Percentiles rank a stretch among this genome's conserved stretches.
These are phyloP conservation scores for Coptodon rendalli DNA, from an alignment of 2,113 vertebrate species.

Conservation along the genomic window DNA sequence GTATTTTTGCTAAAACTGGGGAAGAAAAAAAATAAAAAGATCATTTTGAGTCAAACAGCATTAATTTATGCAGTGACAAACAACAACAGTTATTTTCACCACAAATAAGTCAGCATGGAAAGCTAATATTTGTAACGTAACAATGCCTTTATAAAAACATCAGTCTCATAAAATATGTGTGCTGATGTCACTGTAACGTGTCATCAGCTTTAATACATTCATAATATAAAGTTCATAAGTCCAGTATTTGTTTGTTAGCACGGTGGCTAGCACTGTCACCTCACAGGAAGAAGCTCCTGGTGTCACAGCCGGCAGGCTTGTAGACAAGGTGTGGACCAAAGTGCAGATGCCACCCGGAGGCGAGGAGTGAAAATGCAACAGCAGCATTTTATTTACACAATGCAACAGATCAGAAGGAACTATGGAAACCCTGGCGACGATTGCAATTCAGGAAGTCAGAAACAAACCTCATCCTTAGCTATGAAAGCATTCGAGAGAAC, in stretches of 20 bases:
- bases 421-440: accelerated
- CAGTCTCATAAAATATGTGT: not conserved
- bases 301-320: not conserved
- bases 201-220: not conserved
- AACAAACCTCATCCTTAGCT: not conserved
- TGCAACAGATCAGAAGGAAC: not conserved
- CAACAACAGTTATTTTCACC: not conserved
- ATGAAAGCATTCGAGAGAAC: not conserved
- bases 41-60: not conserved
- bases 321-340: not conserved
- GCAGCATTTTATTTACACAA: not conserved
- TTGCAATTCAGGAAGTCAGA: not conserved
- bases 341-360: not conserved
- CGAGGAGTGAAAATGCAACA: not conserved
- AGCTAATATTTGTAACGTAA: not conserved
- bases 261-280: not conserved
- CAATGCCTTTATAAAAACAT: not conserved
- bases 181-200: not conserved
- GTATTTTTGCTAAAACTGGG: not conserved
- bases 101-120: accelerated
- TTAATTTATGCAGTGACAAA: not conserved
- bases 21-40: not conserved
- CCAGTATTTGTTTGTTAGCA: not conserved
- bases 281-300: not conserved
- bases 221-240: not conserved